A percentile compares a stretch with the other conserved stretches of the same genome.
Conservation (phyloP, 2,888 invertebrate genomes). For the Agrotis exclamationis region DNA sequence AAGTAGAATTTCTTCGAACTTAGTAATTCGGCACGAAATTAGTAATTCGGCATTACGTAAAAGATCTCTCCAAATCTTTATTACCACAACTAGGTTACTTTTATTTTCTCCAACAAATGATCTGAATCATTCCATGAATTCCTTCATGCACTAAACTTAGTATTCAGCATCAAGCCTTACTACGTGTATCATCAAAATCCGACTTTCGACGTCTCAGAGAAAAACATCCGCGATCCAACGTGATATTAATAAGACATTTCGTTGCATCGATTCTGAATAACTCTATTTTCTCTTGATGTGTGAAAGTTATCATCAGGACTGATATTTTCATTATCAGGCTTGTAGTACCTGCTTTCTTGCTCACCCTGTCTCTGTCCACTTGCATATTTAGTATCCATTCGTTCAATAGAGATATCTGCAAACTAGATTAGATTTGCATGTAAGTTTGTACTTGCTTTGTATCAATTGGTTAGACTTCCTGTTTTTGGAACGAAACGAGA, state of each 20-base stretch:
- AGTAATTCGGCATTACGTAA: constrained; percentile 1
- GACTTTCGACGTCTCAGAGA: constrained; percentile 48
- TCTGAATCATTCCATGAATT: constrained; percentile 27
- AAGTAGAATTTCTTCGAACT: background rate
- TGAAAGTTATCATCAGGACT: constrained; percentile 50
- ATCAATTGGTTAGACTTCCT: constrained; percentile 12
- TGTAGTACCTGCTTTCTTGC: constrained; percentile 54
- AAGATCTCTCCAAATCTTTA: background rate
- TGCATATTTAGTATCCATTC: constrained; percentile 41
- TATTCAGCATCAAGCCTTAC: constrained; percentile 38
- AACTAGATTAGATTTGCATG: constrained; percentile 55
- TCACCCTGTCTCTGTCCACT: constrained; percentile 45
- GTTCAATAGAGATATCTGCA: constrained; percentile 34
- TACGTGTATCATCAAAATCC: constrained; percentile 35
- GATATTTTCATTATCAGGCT: constrained; percentile 59
- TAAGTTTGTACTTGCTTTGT: constrained; percentile 32
- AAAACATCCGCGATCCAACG: constrained; percentile 57
- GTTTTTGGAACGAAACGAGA: background rate
- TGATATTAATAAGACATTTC: constrained; percentile 53
- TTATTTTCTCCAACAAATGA: constrained; percentile 7
- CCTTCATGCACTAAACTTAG: constrained; percentile 33
- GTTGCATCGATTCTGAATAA: constrained; percentile 47
- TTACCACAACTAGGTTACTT: background rate
- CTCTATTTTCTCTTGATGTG: constrained; percentile 52
- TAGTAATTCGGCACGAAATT: background rate